phyloP scores from a whole-genome alignment of 2,113 vertebrate species.

The Poeciliopsis retropinna region DNA sequence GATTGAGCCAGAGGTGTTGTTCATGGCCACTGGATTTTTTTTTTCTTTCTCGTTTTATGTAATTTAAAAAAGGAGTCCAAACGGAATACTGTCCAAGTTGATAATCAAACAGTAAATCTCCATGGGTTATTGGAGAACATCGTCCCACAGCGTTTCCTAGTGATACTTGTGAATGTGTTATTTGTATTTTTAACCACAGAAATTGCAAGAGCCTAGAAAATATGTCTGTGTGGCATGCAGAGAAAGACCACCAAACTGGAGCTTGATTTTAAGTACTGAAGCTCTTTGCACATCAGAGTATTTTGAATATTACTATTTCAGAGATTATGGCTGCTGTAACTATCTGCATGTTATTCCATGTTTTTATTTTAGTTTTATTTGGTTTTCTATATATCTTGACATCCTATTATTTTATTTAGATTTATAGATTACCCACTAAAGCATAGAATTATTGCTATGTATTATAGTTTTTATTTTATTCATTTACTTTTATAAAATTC shows the following conservation, averaged over 20 bases:
- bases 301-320: too few species aligned
- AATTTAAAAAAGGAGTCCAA: slow-evolving; percentile 27
- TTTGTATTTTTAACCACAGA: not conserved
- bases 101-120: slow-evolving; percentile 75
- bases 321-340: not conserved
- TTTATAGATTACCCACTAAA: not conserved
- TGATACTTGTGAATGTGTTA: slow-evolving; percentile 15
- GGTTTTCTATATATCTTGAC: not conserved
- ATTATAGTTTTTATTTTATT: not conserved
- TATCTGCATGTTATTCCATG: not conserved
- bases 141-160: slow-evolving; percentile 18
- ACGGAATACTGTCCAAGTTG: slow-evolving; percentile 68
- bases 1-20: slow-evolving; percentile 54
- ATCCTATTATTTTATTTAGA: not conserved
- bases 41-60: slow-evolving; percentile 49
- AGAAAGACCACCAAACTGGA: not conserved
- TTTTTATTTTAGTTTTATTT: not conserved
- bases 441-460: not conserved
- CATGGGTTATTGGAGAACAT: slow-evolving; percentile 57
- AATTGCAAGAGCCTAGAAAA: not conserved
- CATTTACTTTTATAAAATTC: not conserved
- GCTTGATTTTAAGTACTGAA: too few species aligned
- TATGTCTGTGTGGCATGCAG: not conserved
- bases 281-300: too few species aligned
- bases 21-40: slow-evolving; percentile 74